phyloP scores from a whole-genome alignment of 2,113 vertebrate genomes.

The Circaetus cinerascens region DNA sequence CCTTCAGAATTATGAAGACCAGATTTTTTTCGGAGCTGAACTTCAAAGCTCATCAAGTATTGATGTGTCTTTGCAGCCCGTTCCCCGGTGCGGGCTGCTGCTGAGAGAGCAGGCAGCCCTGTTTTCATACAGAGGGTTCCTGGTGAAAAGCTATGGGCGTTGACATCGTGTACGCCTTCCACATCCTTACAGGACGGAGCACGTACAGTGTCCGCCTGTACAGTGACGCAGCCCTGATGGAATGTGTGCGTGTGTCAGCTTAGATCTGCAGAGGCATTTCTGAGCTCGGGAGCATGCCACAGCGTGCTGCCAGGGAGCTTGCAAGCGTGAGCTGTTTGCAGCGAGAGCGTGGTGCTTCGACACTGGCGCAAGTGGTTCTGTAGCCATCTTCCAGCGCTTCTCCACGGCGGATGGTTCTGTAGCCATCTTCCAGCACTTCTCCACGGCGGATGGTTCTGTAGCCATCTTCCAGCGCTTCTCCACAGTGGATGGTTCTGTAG shows the following conservation, averaged over 20 bases:
- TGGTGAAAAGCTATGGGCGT: background rate
- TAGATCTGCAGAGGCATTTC: background rate
- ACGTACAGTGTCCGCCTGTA: fast-evolving
- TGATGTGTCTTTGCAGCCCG: background rate
- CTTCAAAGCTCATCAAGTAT: background rate
- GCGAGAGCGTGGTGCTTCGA: fast-evolving
- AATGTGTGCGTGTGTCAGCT: background rate
- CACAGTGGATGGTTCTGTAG: fast-evolving
- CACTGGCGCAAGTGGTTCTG: background rate
- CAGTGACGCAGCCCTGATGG: background rate
- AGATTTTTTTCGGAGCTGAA: background rate
- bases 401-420: fast-evolving
- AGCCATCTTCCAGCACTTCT: background rate
- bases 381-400: background rate
- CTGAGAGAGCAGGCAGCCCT: background rate
- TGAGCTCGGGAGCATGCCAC: background rate
- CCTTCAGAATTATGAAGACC: background rate
- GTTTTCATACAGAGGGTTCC: background rate
- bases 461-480: background rate
- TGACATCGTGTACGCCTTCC: fast-evolving
- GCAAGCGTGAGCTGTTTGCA: background rate
- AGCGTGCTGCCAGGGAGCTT: background rate
- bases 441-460: background rate
- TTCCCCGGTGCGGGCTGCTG: background rate
- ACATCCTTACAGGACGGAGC: background rate